phyloP scores from a whole-genome alignment of 1,140 invertebrate genomes.

The Leptopilina clavipes region DNA sequence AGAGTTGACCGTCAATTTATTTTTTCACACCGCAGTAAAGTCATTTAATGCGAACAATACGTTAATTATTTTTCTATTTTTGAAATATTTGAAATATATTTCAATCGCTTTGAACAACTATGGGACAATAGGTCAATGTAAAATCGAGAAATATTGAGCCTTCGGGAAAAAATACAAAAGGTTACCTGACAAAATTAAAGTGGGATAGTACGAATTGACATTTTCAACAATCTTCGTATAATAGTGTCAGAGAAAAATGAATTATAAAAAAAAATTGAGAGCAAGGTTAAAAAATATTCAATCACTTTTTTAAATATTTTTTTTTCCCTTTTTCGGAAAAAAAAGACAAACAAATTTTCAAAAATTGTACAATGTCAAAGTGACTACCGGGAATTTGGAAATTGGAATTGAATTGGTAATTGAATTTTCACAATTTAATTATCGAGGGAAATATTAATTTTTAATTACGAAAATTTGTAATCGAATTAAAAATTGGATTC shows the following conservation, averaged over 20 bases:
- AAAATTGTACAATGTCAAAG: too few species aligned
- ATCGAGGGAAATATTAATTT: too few species aligned
- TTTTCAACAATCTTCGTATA: constrained; percentile 44
- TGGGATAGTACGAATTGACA: constrained; percentile 49
- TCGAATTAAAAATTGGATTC: too few species aligned
- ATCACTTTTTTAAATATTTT: too few species aligned
- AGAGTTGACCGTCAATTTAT: too few species aligned
- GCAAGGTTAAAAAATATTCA: not conserved
- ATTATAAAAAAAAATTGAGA: not conserved
- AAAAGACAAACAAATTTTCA: too few species aligned
- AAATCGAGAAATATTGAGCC: constrained; percentile 39
- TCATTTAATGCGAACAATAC: not conserved
- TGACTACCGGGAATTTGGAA: too few species aligned
- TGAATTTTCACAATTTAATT: too few species aligned
- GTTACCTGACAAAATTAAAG: constrained; percentile 8
- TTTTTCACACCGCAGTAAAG: too few species aligned
- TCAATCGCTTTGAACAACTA: not conserved
- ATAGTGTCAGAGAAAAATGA: not conserved
- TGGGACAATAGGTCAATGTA: not conserved
- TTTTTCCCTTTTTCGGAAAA: too few species aligned
- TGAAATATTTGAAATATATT: not conserved
- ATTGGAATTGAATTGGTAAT: too few species aligned
- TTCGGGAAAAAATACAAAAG: constrained; percentile 36
- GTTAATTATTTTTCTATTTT: not conserved
- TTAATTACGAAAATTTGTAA: too few species aligned